Evolutionary conservation across 2,113 vertebrate species (phyloP), one percentile per base, ranked within the genome.

Genomic region (Tragulus kanchil): DNA sequence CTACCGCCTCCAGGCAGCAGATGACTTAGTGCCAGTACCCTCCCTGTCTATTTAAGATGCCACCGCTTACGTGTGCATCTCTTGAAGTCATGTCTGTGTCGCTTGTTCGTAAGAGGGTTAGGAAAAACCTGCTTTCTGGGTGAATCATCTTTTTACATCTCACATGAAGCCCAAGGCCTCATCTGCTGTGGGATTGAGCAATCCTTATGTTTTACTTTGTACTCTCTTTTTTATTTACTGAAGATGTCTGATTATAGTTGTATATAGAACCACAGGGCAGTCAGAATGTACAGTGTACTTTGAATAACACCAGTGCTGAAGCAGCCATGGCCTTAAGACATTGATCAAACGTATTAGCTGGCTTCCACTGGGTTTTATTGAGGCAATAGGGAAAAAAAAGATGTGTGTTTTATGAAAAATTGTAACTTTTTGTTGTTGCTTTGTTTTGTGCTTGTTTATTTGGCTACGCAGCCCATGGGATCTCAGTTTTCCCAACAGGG

Each of bases 341-440:
- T 1, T 19, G 64, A 7, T 17, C 50, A 11, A 64, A 23, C 2
- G 3, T 7, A 16, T 28, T 8, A 4, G 21, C 3, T 26, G n/a
- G 52, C 9, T 77, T 62, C 79, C 13, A 13, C 23, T 65, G 28
- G 42, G 8, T 58, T 87, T 50, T 77, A 31, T 77, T 11, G 48
- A 7, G 12, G 3, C 36, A 48, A 62, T 1, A 13, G 10, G 26
- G 3, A 5, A 5, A 85, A 25, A 17, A 36, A 23, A 9, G 5
- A 7, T 2, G 23, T 1, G 0, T 36, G 42, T 1, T 19, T 73
- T n/a, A n/a, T 0, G 3, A 58, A 15, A 69, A 12, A 54, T 31
- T 31, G 36, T 36, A 36, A 54, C 28, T 6, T 78, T 28, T 77
- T 26, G 10, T 45, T 71, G 69, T 23, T 13, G 26, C 13, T 31